Evolutionary conservation across 2,797 vertebrate genomes (phyloP).

Genomic region (Scolopax bukidnonensis): DNA sequence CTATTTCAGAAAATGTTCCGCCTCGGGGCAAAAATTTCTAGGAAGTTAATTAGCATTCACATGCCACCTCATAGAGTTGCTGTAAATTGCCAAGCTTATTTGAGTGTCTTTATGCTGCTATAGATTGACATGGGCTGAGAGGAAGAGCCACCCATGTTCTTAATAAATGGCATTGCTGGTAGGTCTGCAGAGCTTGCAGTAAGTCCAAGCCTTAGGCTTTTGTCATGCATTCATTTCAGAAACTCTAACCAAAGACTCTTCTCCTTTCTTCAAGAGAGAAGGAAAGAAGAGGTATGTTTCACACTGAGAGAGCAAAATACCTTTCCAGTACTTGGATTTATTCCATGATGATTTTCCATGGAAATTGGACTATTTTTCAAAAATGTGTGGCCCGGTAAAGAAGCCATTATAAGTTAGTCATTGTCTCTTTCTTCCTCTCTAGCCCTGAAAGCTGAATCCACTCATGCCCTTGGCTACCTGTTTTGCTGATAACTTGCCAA

Average conservation of each 20-base stretch:
- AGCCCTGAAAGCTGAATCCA: background rate
- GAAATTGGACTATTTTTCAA: background rate
- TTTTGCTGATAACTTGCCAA: background rate
- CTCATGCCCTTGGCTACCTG: conserved; percentile 11
- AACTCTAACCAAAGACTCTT: background rate
- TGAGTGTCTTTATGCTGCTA: conserved; percentile 48
- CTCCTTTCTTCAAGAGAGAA: background rate
- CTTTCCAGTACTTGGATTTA: background rate
- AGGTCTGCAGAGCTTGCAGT: background rate
- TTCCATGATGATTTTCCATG: background rate
- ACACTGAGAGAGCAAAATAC: background rate
- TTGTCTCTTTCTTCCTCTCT: background rate
- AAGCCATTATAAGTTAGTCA: background rate
- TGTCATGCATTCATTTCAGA: background rate
- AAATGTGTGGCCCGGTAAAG: background rate
- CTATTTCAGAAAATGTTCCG: conserved; percentile 61
- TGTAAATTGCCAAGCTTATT: conserved; percentile 21
- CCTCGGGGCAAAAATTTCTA: conserved; percentile 51
- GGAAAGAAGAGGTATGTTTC: background rate
- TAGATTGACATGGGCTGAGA: conserved; percentile 19
- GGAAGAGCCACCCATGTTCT: background rate
- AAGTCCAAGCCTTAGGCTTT: background rate
- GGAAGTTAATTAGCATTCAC: conserved; percentile 62
- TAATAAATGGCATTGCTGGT: background rate
- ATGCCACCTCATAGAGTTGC: background rate